phyloP scores from a whole-genome alignment of 1,140 invertebrate species.

The Panulirus ornatus region DNA sequence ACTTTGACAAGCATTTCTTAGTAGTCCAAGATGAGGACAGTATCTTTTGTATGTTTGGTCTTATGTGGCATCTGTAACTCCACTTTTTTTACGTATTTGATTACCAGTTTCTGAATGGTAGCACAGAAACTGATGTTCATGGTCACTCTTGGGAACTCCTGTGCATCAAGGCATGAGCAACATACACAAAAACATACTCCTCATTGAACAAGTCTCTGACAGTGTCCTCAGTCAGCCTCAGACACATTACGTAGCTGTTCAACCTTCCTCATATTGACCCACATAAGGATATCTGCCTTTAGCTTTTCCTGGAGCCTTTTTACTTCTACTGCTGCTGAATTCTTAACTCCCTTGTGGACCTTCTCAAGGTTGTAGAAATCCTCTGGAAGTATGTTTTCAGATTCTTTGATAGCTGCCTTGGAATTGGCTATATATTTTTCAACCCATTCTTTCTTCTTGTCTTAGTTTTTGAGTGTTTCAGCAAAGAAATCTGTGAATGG shows the following conservation, averaged over 20 bases:
- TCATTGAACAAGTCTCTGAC: no score
- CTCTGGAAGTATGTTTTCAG: background rate
- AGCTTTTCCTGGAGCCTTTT: background rate
- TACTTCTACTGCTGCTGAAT: background rate
- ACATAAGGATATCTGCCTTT: background rate
- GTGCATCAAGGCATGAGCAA: no score
- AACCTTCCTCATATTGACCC: background rate
- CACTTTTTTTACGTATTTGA: no score
- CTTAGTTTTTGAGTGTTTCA: background rate
- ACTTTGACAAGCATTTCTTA: no score
- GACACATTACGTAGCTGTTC: background rate
- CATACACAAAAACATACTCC: no score
- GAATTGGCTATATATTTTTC: background rate
- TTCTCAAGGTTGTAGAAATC: conserved; percentile 17
- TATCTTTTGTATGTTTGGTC: no score
- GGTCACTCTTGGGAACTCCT: no score
- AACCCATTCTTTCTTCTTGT: background rate
- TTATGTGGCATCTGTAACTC: no score
- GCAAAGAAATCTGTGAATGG: conserved; percentile 31
- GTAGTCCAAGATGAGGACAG: no score
- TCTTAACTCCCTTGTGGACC: conserved; percentile 11
- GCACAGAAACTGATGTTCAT: no score
- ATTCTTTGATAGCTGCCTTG: background rate
- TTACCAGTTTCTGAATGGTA: no score
- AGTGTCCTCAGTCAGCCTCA: no score